phyloP scores from a whole-genome alignment of 2,797 vertebrate genomes.

The Syngnathus rostellatus region DNA sequence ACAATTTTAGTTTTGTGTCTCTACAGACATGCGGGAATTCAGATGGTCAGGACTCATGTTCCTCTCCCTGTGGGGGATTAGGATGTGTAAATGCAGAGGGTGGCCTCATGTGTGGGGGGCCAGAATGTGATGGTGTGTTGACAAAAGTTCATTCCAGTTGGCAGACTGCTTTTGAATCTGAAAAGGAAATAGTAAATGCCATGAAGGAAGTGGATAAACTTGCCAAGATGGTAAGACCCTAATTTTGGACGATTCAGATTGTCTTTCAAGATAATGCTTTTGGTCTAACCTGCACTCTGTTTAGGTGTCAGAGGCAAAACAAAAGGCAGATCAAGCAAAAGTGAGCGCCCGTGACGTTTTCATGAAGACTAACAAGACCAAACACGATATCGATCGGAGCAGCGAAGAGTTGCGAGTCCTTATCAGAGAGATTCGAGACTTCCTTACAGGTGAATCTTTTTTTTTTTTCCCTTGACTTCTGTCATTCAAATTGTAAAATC shows the following conservation, averaged over 20 bases:
- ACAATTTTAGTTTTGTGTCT: neutral
- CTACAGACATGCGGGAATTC: slow-evolving; percentile 81
- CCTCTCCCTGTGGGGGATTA: slow-evolving; percentile 79
- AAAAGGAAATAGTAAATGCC: slow-evolving; percentile 79
- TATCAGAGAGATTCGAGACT: slow-evolving; percentile 90
- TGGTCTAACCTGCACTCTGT: slow-evolving; percentile 1
- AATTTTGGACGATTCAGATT: neutral
- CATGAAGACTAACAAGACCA: slow-evolving; percentile 84
- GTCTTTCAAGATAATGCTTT: neutral
- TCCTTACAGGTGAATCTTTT: slow-evolving; percentile 79
- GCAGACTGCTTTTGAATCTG: slow-evolving; percentile 79
- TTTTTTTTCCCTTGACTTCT: neutral
- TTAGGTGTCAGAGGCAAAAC: slow-evolving; percentile 85
- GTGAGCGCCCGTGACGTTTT: slow-evolving; percentile 82
- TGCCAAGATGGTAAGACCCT: slow-evolving; percentile 82
- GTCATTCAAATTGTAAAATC: neutral
- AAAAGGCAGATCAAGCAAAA: slow-evolving; percentile 86
- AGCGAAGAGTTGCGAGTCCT: slow-evolving; percentile 86
- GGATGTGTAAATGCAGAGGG: slow-evolving; percentile 75
- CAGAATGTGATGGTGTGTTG: slow-evolving; percentile 77
- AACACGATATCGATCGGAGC: slow-evolving; percentile 80
- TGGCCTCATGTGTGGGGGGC: slow-evolving; percentile 75
- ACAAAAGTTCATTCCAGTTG: slow-evolving; percentile 71
- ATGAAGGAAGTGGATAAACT: slow-evolving; percentile 91
- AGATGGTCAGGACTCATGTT: slow-evolving; percentile 70